phyloP scores from a whole-genome alignment of 2,113 vertebrate species.

The Clarias batrachus region DNA sequence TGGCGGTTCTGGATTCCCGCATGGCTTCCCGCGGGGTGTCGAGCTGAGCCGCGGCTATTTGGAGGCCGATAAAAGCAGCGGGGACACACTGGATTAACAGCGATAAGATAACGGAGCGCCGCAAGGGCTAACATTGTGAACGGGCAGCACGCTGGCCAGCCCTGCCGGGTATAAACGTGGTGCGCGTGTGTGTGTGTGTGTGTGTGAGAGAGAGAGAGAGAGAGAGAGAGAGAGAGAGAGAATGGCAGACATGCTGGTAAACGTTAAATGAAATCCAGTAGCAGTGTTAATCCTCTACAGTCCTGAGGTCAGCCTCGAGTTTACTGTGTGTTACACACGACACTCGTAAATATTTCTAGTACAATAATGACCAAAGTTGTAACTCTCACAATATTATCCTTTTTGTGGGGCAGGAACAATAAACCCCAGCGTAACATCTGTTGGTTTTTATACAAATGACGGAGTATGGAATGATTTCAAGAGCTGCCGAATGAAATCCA shows the following conservation, averaged over 20 bases:
- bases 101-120: conserved; percentile 65
- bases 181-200: conserved; percentile 27
- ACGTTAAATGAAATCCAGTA: conserved; percentile 28
- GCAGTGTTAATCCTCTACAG: conserved; percentile 8
- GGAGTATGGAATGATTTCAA: neutral
- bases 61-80: conserved; percentile 60
- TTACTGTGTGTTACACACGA: neutral
- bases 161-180: conserved; percentile 45
- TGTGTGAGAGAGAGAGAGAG: conserved; percentile 29
- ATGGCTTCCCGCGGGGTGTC: conserved; percentile 53
- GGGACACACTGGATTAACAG: conserved; percentile 56
- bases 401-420: neutral
- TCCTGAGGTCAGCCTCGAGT: neutral
- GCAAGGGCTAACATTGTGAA: conserved; percentile 57
- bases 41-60: conserved; percentile 53
- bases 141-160: conserved; percentile 48
- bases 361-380: neutral
- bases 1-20: conserved; percentile 40
- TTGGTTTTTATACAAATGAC: neutral
- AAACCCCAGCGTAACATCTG: neutral
- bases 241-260: conserved; percentile 49
- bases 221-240: conserved; percentile 43
- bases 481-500: neutral
- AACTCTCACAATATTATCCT: neutral
- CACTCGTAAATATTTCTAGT: neutral